Conservation (phyloP, 2,888 invertebrate species). For the Coelopa pilipes region DNA sequence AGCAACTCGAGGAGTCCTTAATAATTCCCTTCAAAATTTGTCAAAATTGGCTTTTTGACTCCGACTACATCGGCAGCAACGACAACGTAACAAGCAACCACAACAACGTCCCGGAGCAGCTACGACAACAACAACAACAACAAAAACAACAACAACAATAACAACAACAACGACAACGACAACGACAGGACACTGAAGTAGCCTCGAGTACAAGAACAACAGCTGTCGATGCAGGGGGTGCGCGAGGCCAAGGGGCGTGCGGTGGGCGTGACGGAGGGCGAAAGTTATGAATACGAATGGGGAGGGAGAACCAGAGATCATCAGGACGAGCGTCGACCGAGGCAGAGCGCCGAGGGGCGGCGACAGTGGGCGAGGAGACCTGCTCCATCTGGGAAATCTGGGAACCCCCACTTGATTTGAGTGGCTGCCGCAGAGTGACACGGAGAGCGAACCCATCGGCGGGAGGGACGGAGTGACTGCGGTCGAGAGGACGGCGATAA, state of each 20-base stretch:
- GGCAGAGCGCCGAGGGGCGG: too few relatives aligned
- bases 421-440: too few relatives aligned
- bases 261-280: constrained; percentile 9
- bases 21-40: constrained; percentile 29
- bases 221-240: too few relatives aligned
- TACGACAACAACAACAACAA: not conserved
- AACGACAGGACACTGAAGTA: not conserved
- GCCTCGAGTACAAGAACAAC: too few relatives aligned
- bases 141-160: not conserved
- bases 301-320: too few relatives aligned
- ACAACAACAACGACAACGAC: not conserved
- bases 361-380: too few relatives aligned
- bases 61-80: not conserved
- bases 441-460: too few relatives aligned
- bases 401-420: too few relatives aligned
- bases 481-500: too few relatives aligned
- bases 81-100: not conserved
- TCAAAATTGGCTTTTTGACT: constrained; percentile 24
- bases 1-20: constrained; percentile 23
- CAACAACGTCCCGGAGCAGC: not conserved
- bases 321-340: too few relatives aligned
- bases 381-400: too few relatives aligned
- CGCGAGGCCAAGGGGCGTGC: not conserved
- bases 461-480: too few relatives aligned
- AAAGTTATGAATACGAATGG: not conserved